Conservation (phyloP, 2,888 invertebrate genomes). For the Trichacis sp. region DNA sequence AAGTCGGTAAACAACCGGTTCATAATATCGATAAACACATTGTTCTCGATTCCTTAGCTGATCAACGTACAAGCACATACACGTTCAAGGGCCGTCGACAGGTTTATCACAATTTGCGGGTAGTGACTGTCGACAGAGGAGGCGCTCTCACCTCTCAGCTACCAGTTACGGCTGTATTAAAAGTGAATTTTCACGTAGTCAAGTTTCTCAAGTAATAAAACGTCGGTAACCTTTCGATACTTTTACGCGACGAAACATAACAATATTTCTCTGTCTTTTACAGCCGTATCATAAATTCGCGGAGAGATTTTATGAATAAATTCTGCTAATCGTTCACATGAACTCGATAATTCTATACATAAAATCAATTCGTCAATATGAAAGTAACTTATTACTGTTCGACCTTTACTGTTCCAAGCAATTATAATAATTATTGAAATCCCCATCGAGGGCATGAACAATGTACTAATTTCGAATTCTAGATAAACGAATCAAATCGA, state of each 20-base stretch:
- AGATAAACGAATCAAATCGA: no score
- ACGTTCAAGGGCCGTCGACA: constrained; percentile 11
- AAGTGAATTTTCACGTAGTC: constrained; percentile 33
- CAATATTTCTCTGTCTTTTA: constrained; percentile 21
- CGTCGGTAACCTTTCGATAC: constrained; percentile 22
- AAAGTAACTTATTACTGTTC: background rate
- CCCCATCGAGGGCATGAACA: no score
- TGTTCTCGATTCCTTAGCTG: constrained; percentile 28
- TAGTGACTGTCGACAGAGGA: constrained; percentile 5
- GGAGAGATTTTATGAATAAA: constrained; percentile 3
- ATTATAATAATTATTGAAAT: no score
- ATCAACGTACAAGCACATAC: constrained; percentile 10
- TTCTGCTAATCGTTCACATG: background rate
- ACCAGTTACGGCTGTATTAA: constrained; percentile 26
- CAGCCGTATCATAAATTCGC: constrained; percentile 18
- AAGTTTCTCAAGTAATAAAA: constrained; percentile 42
- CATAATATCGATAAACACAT: constrained; percentile 38
- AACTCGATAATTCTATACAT: no score
- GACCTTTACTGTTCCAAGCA: no score
- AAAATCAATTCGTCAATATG: background rate
- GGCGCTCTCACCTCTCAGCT: constrained; percentile 14
- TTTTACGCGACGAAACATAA: constrained; percentile 22
- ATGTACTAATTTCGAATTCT: no score
- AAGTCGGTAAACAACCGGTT: constrained; percentile 16
- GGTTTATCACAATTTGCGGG: constrained; percentile 18